Evolutionary conservation across 2,113 vertebrate genomes (phyloP).

Genomic region (Tragelaphus buxtoni): DNA sequence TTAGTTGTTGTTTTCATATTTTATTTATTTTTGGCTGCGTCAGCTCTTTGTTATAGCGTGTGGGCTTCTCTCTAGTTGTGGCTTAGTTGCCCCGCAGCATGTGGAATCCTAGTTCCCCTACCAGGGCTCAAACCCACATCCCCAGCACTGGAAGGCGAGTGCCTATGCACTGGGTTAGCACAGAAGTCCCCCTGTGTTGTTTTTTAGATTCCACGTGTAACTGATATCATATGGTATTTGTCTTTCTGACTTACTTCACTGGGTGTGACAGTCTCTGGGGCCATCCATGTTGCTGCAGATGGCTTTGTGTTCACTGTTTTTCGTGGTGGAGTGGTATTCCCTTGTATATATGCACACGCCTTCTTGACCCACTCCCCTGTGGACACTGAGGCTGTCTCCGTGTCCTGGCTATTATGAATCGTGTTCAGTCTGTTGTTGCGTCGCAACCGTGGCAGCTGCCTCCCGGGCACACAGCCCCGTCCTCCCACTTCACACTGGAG

Average conservation of each 20-base stretch:
- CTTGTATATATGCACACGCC: accelerated
- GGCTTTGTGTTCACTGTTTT: not conserved
- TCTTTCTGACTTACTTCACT: not conserved
- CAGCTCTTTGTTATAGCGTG: accelerated
- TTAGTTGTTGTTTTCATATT: not conserved
- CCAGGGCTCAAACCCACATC: not conserved
- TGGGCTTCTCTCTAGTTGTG: not conserved
- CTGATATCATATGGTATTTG: accelerated
- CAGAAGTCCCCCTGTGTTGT: not conserved
- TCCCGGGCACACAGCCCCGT: not conserved
- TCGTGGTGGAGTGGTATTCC: accelerated
- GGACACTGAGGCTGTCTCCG: not conserved
- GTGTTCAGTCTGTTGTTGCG: not conserved
- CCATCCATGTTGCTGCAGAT: not conserved
- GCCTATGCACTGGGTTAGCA: not conserved
- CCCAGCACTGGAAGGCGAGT: not conserved
- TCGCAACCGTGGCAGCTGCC: accelerated
- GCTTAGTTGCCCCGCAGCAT: not conserved
- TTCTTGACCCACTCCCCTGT: not conserved
- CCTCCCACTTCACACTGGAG: not conserved
- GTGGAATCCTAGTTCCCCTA: not conserved
- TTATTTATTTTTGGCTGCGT: not conserved
- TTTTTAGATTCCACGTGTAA: not conserved
- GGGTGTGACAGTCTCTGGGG: accelerated
- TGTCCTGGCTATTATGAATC: not conserved